phyloP scores from a whole-genome alignment of 2,113 vertebrate genomes.

The Progne subis region DNA sequence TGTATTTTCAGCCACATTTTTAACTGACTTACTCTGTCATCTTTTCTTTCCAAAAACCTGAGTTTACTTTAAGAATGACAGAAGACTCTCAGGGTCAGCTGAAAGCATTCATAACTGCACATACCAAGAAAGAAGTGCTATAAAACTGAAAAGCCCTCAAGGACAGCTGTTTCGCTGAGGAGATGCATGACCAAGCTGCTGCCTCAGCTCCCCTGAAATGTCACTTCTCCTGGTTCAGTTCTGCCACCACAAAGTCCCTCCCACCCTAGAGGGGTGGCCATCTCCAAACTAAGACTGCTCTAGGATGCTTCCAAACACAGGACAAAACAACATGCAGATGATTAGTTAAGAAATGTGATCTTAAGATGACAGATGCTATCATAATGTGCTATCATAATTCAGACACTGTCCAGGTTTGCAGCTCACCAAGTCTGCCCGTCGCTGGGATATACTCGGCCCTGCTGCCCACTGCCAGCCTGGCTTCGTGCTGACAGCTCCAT shows the following conservation, averaged over 20 bases:
- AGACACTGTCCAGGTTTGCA: neutral
- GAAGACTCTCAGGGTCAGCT: neutral
- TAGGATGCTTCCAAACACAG: neutral
- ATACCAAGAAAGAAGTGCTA: neutral
- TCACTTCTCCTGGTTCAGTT: neutral
- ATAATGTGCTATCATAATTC: neutral
- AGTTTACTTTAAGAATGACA: neutral
- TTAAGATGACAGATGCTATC: neutral
- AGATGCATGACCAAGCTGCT: neutral
- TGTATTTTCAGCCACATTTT: neutral
- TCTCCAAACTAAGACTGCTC: neutral
- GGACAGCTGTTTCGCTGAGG: neutral
- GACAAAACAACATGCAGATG: neutral
- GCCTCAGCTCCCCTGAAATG: fast-evolving
- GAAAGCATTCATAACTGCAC: neutral
- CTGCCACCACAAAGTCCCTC: fast-evolving
- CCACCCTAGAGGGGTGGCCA: fast-evolving
- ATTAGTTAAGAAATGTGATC: neutral
- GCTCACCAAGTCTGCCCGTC: neutral
- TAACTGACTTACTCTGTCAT: neutral
- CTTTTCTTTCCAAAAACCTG: neutral
- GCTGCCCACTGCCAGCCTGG: neutral
- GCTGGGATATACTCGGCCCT: fast-evolving
- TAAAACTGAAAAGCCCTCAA: neutral
- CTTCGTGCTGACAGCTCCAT: neutral